Percentiles rank a stretch among this genome's conserved stretches.
phyloP scores from a whole-genome alignment of 2,797 vertebrate genomes.

The Enteromius trimaculatus region DNA sequence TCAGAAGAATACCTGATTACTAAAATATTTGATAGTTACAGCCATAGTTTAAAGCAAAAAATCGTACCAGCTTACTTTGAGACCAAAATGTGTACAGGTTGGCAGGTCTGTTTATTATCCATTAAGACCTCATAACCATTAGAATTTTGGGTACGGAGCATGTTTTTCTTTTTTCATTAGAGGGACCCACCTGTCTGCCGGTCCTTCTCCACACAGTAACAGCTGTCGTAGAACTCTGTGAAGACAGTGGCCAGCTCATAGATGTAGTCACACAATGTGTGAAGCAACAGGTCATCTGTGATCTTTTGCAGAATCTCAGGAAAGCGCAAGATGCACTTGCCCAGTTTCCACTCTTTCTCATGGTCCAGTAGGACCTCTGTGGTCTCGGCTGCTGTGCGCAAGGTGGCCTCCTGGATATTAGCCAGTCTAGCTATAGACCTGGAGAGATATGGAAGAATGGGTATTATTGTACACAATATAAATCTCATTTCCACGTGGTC shows the following conservation, averaged over 20 bases:
- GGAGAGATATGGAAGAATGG: constrained; percentile 14
- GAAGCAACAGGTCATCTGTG: constrained; percentile 90
- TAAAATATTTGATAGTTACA: no score
- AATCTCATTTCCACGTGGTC: no score
- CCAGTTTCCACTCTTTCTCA: constrained; percentile 96
- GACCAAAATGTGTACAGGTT: no score
- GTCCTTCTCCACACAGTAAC: constrained; percentile 98
- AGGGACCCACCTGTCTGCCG: constrained; percentile 84
- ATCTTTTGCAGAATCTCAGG: constrained; percentile 95
- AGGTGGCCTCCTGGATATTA: constrained; percentile 80
- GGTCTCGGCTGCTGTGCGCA: constrained; percentile 84
- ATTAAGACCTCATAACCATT: background rate
- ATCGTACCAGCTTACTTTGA: no score
- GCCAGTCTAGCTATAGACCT: constrained; percentile 95
- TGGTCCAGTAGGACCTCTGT: constrained; percentile 88
- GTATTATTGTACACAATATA: background rate
- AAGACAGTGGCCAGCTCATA: constrained; percentile 97
- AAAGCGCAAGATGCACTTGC: constrained; percentile 92
- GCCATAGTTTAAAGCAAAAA: no score
- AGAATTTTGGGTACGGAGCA: background rate
- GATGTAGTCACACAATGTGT: constrained; percentile 93
- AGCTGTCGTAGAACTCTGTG: constrained; percentile 98
- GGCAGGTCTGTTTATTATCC: no score
- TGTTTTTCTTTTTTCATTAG: constrained; percentile 2
- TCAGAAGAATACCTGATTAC: no score